Percentiles rank a stretch among this genome's conserved stretches.
Conservation (phyloP, 2,113 vertebrate species). For the Hydrochoerus hydrochaeris region DNA sequence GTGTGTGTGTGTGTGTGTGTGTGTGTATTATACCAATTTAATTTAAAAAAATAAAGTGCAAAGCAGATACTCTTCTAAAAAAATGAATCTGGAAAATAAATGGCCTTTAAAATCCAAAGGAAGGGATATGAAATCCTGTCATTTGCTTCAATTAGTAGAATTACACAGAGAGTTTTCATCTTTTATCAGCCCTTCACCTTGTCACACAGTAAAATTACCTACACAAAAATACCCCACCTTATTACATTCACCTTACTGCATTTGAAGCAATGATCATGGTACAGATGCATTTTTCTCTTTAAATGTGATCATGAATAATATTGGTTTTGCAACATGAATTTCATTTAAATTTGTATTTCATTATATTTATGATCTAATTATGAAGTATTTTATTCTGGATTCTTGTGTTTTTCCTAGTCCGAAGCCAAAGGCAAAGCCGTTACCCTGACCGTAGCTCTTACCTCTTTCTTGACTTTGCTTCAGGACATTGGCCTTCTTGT, state of each 20-base stretch:
- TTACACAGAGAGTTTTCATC: neutral
- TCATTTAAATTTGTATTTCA: conserved; percentile 37
- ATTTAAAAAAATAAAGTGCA: neutral
- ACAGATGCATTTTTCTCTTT: neutral
- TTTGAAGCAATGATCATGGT: neutral
- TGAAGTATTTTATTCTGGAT: neutral
- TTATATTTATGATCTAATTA: neutral
- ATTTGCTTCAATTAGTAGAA: neutral
- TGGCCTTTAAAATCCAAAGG: neutral
- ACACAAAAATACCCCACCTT: neutral
- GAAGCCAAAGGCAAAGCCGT: neutral
- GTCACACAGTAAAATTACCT: neutral
- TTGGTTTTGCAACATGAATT: neutral
- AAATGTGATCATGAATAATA: neutral
- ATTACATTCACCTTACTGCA: neutral
- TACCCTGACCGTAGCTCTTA: neutral
- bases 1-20: too few relatives aligned
- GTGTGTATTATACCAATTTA: too few relatives aligned
- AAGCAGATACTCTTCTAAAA: neutral
- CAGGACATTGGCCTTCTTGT: neutral
- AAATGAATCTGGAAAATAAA: conserved; percentile 9
- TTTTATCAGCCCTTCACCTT: neutral
- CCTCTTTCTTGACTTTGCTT: neutral
- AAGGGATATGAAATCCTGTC: neutral
- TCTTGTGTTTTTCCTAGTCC: neutral